Conservation (phyloP, 2,888 invertebrate genomes). For the Lasioglossum malachurum region DNA sequence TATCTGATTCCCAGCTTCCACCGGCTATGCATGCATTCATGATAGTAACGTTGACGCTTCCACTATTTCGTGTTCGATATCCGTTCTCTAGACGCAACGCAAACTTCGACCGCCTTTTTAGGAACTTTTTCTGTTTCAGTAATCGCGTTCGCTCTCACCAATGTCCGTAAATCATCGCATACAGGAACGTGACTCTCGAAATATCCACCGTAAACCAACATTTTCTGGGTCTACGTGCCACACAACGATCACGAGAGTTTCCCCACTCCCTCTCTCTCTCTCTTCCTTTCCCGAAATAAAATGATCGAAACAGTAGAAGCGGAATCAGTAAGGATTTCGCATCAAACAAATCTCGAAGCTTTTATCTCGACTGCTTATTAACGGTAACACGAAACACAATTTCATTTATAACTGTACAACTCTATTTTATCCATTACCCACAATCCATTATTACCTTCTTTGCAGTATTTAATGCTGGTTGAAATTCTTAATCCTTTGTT, state of each 20-base stretch:
- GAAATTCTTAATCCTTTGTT: background rate
- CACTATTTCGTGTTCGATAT: conserved; percentile 52
- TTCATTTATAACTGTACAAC: background rate
- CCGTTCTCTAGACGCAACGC: conserved; percentile 40
- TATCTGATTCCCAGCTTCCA: background rate
- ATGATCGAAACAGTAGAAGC: background rate
- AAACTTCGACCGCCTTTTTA: conserved; percentile 24
- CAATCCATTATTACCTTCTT: background rate
- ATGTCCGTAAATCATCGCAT: conserved; percentile 46
- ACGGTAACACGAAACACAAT: background rate
- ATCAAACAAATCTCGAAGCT: background rate
- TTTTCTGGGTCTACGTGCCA: conserved; percentile 12
- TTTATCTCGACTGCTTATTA: background rate
- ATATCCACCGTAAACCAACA: conserved; percentile 32
- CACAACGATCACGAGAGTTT: conserved; percentile 12
- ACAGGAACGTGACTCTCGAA: conserved; percentile 31
- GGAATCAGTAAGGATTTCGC: background rate
- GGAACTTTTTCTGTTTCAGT: conserved; percentile 34
- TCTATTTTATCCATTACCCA: background rate
- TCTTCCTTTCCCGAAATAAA: background rate
- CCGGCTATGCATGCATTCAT: conserved; percentile 23
- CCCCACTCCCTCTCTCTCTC: background rate
- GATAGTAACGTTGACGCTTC: conserved; percentile 46
- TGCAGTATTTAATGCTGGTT: background rate
- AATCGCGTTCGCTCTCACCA: conserved; percentile 20